Evolutionary conservation across 2,113 vertebrate genomes (phyloP).

Genomic region (Xenopus laevis): DNA sequence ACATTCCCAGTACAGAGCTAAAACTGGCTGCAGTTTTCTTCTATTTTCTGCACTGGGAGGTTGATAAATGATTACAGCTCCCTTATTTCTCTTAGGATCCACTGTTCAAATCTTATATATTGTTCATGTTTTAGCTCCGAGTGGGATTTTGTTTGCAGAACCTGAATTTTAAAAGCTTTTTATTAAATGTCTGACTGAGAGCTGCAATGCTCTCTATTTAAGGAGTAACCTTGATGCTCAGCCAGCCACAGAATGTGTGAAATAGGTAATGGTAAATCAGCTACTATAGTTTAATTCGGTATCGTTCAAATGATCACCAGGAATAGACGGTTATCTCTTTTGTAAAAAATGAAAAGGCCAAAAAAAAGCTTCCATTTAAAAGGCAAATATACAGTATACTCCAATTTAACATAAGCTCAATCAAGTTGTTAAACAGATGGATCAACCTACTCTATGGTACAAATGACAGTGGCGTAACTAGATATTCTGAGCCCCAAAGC

Average conservation of each 20-base stretch:
- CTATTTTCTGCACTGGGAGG: conserved; percentile 4
- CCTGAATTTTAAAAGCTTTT: conserved; percentile 15
- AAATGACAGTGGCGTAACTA: too few species aligned
- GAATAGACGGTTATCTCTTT: background rate
- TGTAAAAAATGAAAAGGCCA: background rate
- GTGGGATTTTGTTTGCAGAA: background rate
- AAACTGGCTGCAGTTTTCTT: conserved; percentile 11
- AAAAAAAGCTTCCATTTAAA: too few species aligned
- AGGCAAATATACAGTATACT: too few species aligned
- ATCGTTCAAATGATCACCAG: background rate
- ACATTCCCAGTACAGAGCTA: too few species aligned
- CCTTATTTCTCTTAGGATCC: background rate
- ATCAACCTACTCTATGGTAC: too few species aligned
- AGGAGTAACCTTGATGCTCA: conserved; percentile 6
- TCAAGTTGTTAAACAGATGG: too few species aligned
- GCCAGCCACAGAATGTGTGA: conserved; percentile 11
- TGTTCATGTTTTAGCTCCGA: conserved; percentile 18
- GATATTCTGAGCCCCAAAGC: too few species aligned
- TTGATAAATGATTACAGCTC: conserved; percentile 5
- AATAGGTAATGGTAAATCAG: conserved; percentile 11
- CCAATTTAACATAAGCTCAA: too few species aligned
- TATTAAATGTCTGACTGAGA: conserved; percentile 26
- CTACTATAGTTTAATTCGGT: conserved; percentile 4
- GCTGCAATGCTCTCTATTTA: conserved; percentile 3
- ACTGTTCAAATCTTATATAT: background rate